Conservation (phyloP, 2,888 invertebrate species). For the Tridacna crocea region DNA sequence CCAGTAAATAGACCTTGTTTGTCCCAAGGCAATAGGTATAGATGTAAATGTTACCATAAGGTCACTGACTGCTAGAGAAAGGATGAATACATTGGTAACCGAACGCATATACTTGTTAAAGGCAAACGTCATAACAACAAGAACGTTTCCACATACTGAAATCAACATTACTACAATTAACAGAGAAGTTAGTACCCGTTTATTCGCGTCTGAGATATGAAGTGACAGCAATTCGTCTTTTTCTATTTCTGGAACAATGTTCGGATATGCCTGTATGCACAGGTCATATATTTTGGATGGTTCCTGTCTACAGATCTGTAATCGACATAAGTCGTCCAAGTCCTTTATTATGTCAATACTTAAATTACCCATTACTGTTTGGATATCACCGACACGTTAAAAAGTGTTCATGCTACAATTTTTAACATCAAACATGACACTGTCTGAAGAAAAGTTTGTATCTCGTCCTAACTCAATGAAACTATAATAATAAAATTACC, state of each 20-base stretch:
- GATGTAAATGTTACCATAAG: slow-evolving; percentile 66
- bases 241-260: slow-evolving; percentile 29
- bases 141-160: slow-evolving; percentile 67
- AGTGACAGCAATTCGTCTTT: slow-evolving; percentile 32
- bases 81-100: slow-evolving; percentile 72
- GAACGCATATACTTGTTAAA: slow-evolving; percentile 71
- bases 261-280: slow-evolving; percentile 18
- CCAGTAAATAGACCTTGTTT: slow-evolving; percentile 60
- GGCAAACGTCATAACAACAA: slow-evolving; percentile 69
- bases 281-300: neutral
- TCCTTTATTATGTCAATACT: neutral
- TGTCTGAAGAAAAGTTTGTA: too few species aligned
- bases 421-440: too few species aligned
- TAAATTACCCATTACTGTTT: neutral
- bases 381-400: too few species aligned
- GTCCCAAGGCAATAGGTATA: slow-evolving; percentile 68
- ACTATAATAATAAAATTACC: too few species aligned
- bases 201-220: slow-evolving; percentile 45
- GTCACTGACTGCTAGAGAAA: slow-evolving; percentile 73
- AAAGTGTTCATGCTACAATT: too few species aligned
- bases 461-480: too few species aligned
- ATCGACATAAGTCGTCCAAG: neutral
- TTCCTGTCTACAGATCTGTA: neutral
- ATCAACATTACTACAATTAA: slow-evolving; percentile 60
- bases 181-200: slow-evolving; percentile 52